phyloP scores from a whole-genome alignment of 2,888 invertebrate genomes.

The Drosophila cognata region DNA sequence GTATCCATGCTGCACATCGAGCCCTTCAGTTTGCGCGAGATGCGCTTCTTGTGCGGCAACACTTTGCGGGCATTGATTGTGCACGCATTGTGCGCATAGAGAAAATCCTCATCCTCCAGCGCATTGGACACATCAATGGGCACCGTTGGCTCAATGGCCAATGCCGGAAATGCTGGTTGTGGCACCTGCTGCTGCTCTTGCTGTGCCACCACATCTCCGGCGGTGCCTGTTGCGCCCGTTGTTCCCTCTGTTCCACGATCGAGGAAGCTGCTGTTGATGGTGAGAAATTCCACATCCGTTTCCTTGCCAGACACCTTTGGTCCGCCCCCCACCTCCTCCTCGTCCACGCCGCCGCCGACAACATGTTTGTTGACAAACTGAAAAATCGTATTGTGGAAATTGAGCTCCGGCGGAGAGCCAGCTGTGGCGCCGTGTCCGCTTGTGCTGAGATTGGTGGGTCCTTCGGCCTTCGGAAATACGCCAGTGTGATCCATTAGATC shows the following conservation, averaged over 20 bases:
- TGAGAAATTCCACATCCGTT: conserved; percentile 55
- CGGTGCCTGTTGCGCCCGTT: conserved; percentile 1
- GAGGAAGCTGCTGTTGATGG: conserved; percentile 66
- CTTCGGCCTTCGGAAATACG: conserved; percentile 61
- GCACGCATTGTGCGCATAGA: conserved; percentile 55
- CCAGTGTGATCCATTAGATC: conserved; percentile 80
- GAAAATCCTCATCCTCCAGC: conserved; percentile 60
- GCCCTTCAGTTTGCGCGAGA: conserved; percentile 90
- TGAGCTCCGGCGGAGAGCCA: conserved; percentile 70
- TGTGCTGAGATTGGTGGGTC: conserved; percentile 65
- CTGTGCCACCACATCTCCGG: conserved; percentile 28
- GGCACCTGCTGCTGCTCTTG: conserved; percentile 34
- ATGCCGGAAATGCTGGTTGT: conserved; percentile 59
- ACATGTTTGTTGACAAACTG: conserved; percentile 76
- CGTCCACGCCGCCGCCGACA: conserved; percentile 12
- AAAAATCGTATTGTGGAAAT: conserved; percentile 79
- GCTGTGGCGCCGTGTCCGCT: conserved; percentile 25
- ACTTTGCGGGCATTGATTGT: conserved; percentile 87
- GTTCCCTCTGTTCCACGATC: conserved; percentile 13
- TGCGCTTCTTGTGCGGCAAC: conserved; percentile 94
- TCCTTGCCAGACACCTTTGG: conserved; percentile 36
- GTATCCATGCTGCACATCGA: conserved; percentile 66
- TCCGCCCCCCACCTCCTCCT: conserved; percentile 17
- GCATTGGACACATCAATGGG: conserved; percentile 66
- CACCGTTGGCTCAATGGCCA: conserved; percentile 73